Percentiles rank a stretch among this genome's conserved stretches.
These are phyloP conservation scores for Carabus problematicus DNA, from an alignment of 2,888 invertebrate species.

Conservation along the genomic window DNA sequence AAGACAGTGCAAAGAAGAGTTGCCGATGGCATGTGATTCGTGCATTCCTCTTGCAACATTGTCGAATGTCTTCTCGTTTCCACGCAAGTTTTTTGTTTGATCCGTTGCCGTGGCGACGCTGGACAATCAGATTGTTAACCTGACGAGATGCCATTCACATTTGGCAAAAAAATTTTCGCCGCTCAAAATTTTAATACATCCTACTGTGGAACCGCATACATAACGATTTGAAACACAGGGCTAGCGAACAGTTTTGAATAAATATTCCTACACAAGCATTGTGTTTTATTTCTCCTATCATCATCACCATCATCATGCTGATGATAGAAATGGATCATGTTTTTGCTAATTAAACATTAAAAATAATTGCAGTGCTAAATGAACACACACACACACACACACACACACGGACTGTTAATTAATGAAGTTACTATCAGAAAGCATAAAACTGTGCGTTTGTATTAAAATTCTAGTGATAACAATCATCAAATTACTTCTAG, in stretches of 20 bases:
- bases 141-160: neutral
- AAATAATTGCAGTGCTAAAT: conserved; percentile 8
- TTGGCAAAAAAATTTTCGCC: neutral
- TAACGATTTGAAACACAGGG: neutral
- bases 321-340: neutral
- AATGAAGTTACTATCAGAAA: conserved; percentile 19
- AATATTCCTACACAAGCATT: neutral
- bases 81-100: conserved; percentile 1
- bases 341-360: conserved; percentile 3
- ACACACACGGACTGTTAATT: conserved; percentile 6
- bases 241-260: neutral
- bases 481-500: conserved; percentile 2
- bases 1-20: too few relatives aligned
- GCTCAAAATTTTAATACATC: conserved; percentile 10
- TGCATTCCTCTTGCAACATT: neutral
- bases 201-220: neutral
- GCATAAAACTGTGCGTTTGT: conserved; percentile 12
- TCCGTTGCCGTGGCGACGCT: neutral
- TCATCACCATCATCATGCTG: neutral
- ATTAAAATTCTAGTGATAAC: conserved; percentile 4
- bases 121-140: conserved; percentile 5
- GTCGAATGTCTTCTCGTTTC: conserved; percentile 3
- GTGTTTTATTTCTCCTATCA: neutral
- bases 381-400: too few relatives aligned
- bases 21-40: neutral